These are phyloP conservation scores for Dipus sagitta DNA, from an alignment of 2,797 vertebrate genomes.

Conservation along the genomic window DNA sequence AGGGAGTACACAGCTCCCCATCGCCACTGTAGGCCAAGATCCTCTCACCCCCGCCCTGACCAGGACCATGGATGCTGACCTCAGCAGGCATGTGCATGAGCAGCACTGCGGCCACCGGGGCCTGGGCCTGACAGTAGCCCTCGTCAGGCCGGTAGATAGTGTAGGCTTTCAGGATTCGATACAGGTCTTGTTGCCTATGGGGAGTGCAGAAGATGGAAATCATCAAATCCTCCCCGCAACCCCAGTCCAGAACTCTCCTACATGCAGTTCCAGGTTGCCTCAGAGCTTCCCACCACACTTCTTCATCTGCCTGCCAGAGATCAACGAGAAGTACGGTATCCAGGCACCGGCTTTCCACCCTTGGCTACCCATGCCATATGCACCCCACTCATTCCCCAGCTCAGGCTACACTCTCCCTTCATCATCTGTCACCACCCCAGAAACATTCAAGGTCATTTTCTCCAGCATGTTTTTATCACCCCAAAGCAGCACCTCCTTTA, in stretches of 20 bases:
- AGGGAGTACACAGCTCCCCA: background rate
- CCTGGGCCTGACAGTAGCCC: constrained; percentile 97
- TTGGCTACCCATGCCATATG: background rate
- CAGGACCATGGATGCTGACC: constrained; percentile 85
- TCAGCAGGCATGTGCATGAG: constrained; percentile 98
- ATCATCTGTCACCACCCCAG: constrained; percentile 13
- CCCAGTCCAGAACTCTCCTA: background rate
- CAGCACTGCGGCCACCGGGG: constrained; percentile 94
- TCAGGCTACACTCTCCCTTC: background rate
- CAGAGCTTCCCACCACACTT: background rate
- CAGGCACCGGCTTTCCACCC: background rate
- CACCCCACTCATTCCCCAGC: background rate
- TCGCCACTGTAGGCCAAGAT: background rate
- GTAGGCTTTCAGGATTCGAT: constrained; percentile 95
- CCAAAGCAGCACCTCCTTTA: background rate
- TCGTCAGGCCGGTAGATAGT: constrained; percentile 94
- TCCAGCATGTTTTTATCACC: constrained; percentile 15
- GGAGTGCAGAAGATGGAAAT: background rate
- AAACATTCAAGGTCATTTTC: constrained; percentile 55
- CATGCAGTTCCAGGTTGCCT: background rate
- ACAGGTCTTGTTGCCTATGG: constrained; percentile 94
- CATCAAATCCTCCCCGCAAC: background rate
- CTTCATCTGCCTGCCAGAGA: background rate
- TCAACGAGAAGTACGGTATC: background rate
- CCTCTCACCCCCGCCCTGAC: background rate